phyloP scores from a whole-genome alignment of 2,888 invertebrate species.

The Baronia brevicornis region DNA sequence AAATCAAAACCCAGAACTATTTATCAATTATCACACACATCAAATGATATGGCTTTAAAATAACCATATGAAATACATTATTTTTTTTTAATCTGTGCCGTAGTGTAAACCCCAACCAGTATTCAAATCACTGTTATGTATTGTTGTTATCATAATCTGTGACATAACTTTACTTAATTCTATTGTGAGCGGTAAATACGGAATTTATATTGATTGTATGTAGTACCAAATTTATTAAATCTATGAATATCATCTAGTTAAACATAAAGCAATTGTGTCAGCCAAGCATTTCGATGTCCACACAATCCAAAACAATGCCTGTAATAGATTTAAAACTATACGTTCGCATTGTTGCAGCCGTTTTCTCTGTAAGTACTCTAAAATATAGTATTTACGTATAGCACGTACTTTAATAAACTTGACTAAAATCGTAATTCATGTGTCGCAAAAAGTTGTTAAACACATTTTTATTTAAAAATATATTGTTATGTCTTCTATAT shows the following conservation, averaged over 20 bases:
- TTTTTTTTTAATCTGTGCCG: too few species aligned
- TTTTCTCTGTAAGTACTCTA: slow-evolving; percentile 57
- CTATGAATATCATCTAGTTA: too few species aligned
- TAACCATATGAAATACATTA: too few species aligned
- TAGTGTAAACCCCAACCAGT: too few species aligned
- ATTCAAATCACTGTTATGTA: too few species aligned
- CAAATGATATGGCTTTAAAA: too few species aligned
- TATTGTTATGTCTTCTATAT: slow-evolving; percentile 6
- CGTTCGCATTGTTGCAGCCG: slow-evolving; percentile 55
- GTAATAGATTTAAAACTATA: slow-evolving; percentile 56
- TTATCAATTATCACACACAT: too few species aligned
- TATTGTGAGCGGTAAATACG: slow-evolving; percentile 37
- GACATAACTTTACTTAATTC: too few species aligned
- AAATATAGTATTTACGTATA: background rate
- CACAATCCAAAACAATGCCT: slow-evolving; percentile 57
- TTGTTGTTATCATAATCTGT: too few species aligned
- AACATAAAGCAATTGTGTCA: too few species aligned
- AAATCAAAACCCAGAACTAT: too few species aligned
- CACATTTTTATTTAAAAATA: background rate
- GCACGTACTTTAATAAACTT: background rate
- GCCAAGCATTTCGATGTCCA: slow-evolving; percentile 42
- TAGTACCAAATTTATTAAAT: background rate
- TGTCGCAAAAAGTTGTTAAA: background rate
- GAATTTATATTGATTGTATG: slow-evolving; percentile 25
- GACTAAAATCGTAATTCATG: background rate